Evolutionary conservation across 2,113 vertebrate genomes (phyloP), one percentile per base, ranked within the genome.

Genomic region (Ceuthmochares aereus): DNA sequence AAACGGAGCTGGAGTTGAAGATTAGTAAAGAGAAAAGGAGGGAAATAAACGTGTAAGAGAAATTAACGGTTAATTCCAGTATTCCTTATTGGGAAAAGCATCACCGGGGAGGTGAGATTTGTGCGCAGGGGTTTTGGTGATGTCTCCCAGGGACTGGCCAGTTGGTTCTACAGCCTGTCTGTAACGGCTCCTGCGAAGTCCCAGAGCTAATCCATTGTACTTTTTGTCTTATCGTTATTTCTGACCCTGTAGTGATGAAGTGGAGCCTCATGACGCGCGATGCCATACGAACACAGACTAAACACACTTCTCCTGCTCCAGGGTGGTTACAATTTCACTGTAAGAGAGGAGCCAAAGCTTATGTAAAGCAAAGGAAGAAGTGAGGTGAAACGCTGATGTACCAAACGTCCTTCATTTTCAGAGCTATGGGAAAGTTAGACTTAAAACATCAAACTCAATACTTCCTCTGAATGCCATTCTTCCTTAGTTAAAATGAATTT

Each of bases 1-100:
- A 95, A 95, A 64, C 1, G 89, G 87, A 95, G 66, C 94, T 89
- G 92, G 89, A 95, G 81, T 66, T 58, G 0, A 56, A 74, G 51
- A 49, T 36, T 51, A n/a, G 4, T n/a, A 8, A 32, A 73, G 84
- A 72, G 21, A 32, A 12, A 68, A 67, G 30, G 51, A 40, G 15
- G 21, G 34, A n/a, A 73, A 21, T 12, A 34, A 21, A 7, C 11
- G 12, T 36, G 16, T 16, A 36, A 45, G 55, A n/a, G 26, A n/a
- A 27, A 40, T 8, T 56, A 34, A 8, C 3, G 64, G 60, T 42
- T 86, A 68, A 32, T 58, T 56, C 58, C 64, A 91, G 43, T 56
- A 23, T 67, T 87, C 56, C 20, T 23, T 62, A 55, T 26, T 1
- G 2, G 84, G 58, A 56, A 77, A n/a, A 34, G 34, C 54, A 12